These are phyloP conservation scores for Tragelaphus buxtoni DNA, from an alignment of 2,113 vertebrate genomes.

Conservation along the genomic window DNA sequence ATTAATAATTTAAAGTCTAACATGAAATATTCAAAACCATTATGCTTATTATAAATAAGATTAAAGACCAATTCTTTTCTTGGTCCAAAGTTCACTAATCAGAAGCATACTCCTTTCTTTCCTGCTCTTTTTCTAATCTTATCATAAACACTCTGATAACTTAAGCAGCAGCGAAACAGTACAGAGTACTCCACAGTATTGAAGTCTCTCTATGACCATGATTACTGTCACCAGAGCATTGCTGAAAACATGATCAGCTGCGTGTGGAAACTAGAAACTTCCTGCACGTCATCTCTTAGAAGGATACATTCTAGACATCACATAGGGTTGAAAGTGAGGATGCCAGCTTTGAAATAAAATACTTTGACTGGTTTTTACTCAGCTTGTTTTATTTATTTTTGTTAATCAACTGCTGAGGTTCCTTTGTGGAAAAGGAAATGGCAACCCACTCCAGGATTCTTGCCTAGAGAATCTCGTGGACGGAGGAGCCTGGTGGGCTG, in stretches of 20 bases:
- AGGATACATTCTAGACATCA: not conserved
- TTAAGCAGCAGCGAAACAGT: not conserved
- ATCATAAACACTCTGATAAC: not conserved
- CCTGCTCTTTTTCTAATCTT: not conserved
- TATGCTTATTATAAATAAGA: not conserved
- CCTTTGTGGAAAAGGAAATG: not conserved
- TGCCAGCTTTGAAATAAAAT: not conserved
- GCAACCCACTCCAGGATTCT: not conserved
- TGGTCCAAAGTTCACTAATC: constrained; percentile 1
- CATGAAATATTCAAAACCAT: not conserved
- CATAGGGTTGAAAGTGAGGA: not conserved
- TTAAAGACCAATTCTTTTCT: not conserved
- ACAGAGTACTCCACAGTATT: accelerated
- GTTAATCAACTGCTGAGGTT: not conserved
- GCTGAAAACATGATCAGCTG: accelerated
- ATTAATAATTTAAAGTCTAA: not conserved
- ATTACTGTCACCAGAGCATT: accelerated
- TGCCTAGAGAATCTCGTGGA: not conserved
- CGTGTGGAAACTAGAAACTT: not conserved
- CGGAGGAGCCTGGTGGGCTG: not conserved
- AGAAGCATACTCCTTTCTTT: not conserved
- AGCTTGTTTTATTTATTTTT: not conserved
- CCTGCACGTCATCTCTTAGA: accelerated
- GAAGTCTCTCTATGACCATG: accelerated
- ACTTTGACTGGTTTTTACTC: not conserved